These are phyloP conservation scores for Catharus fuscescens DNA, from an alignment of 2,113 vertebrate genomes.

Conservation along the genomic window DNA sequence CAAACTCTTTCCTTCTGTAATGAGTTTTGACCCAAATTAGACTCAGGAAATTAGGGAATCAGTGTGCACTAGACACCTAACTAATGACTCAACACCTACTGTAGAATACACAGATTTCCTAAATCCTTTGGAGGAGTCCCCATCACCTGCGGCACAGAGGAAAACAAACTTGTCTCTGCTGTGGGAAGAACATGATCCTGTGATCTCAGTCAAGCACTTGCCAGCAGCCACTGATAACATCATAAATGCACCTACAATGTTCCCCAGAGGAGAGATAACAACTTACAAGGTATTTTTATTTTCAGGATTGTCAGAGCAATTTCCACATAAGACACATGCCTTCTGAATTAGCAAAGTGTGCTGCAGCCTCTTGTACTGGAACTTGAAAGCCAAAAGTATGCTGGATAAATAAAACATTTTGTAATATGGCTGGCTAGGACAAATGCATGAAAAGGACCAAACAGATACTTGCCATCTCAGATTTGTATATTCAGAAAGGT, in stretches of 20 bases:
- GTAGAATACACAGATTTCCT: not conserved
- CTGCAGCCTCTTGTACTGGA: not conserved
- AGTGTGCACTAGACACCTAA: not conserved
- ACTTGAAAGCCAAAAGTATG: not conserved
- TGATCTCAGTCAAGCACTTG: constrained; percentile 6
- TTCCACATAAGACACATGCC: not conserved
- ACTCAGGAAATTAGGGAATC: not conserved
- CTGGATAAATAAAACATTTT: not conserved
- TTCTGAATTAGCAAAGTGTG: not conserved
- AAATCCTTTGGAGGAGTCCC: not conserved
- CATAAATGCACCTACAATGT: not conserved
- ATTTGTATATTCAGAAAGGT: not conserved
- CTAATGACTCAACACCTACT: not conserved
- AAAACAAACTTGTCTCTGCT: not conserved
- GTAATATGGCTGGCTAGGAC: not conserved
- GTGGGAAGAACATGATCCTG: not conserved
- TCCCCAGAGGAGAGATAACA: constrained; percentile 21
- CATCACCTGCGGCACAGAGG: not conserved
- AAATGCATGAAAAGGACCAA: not conserved
- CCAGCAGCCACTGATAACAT: constrained; percentile 34
- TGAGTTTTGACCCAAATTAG: not conserved
- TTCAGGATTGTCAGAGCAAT: not conserved
- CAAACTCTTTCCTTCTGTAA: not conserved
- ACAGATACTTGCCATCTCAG: not conserved
- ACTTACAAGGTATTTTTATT: constrained; percentile 6